Base-by-base conservation (phyloP, 2,797 vertebrate species). In the Dicrostonyx torquatus region DNA sequence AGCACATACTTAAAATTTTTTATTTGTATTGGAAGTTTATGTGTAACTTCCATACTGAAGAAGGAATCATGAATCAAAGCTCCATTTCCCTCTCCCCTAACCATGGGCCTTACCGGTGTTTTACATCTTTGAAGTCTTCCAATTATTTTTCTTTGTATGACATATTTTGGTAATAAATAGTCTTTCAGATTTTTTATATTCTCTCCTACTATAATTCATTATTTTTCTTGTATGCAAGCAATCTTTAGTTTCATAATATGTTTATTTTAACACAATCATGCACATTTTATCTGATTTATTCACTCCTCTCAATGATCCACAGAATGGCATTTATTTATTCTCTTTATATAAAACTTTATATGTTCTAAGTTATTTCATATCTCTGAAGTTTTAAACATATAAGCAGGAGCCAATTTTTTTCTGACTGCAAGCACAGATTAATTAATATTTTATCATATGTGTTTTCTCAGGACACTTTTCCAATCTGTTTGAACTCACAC, bases 111-210 rank as follows among this genome's bases (percentile, higher is more conserved):
- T 20, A 10, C 53, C 40, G 26, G 4, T 29, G n/a, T 45, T 70
- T 90, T 73, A 6, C 26, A 4, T 55, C 14, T 85, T 48, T 58
- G 17, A 37, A 17, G 0, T 20, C 29, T 43, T 22, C 43, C 14
- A 34, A 6, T 50, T 77, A 79, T 60, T 82, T 88, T 94, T 66
- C 64, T 78, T 80, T 37, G 13, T 5, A 60, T 45, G 29, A 43
- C 50, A 70, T 43, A 78, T 87, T 64, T 73, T 91, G 37, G 14
- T 64, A 10, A 79, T 20, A 80, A 92, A 70, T 73, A 53, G 9
- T 85, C 43, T 62, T 85, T 83, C 62, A 11, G 43, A 86, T 72
- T 70, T 83, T 83, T 90, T 95, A 58, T 68, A 55, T 48, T 86
- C 13, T 5, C 66, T 37, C 37, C 12, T 31, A 68, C 12, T 62